Base-by-base conservation (phyloP, 2,797 vertebrate species). In the Tragelaphus oryx region DNA sequence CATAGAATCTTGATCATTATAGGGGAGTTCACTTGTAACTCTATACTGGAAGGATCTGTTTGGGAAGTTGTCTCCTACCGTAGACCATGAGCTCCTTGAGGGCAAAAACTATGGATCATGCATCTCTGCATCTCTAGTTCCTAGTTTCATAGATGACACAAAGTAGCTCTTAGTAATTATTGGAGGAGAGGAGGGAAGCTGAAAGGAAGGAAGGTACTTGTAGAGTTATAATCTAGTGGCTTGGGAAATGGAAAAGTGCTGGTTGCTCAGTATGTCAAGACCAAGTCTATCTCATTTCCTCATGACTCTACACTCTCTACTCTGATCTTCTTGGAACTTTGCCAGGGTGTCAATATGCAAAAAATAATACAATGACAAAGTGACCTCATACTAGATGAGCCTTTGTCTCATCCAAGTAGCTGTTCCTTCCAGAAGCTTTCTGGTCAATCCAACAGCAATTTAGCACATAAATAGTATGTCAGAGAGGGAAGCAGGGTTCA, bases 331-430 rank as follows among this genome's bases (percentile, higher is more conserved):
- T 18, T 59, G 54, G 50, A 57, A 54, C 16, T 81, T 93, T 91
- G 28, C 59, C 24, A 94, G 41, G 20, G 17, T 84, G 16, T 95
- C 52, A 60, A 17, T 65, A 20, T 87, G 65, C n/a, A 89, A 78
- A 44, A 92, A 93, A 78, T n/a, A 84, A 87, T 91, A 12, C n/a
- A 87, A 33, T 89, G 6, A 62, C 57, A 94, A 95, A 90, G 52
- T n/a, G 86, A 83, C 90, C 41, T 6, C 13, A 88, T 52, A 74
- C 16, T 16, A 83, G 14, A 6, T 71, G 28, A 86, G 14, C 52
- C 37, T 57, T 90, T 88, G 89, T 41, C 33, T 92, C 28, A 88
- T 90, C 52, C 88, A 59, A 90, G 46, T 83, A 94, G 41, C 10
- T 84, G 93, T 96, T 89, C 57, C 6, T 95, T 78, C 24, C 46